Conservation (phyloP, 1,140 invertebrate genomes). For the Galendromus occidentalis region DNA sequence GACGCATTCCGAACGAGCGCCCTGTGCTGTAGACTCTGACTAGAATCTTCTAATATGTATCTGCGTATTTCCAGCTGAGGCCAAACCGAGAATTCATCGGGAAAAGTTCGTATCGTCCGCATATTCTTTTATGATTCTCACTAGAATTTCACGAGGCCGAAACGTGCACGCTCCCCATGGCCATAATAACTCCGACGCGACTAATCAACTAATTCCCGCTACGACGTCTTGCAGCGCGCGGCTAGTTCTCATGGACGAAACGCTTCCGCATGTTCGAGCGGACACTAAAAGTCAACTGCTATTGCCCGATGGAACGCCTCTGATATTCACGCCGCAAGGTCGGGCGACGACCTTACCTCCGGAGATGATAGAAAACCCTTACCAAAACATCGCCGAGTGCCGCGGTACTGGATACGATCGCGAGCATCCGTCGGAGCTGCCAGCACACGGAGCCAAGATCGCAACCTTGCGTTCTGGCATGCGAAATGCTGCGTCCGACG, state of each 20-base stretch:
- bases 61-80: not conserved
- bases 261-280: not conserved
- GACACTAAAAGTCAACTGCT: conserved; percentile 3
- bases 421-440: not conserved
- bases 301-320: not conserved
- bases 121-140: no score
- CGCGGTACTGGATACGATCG: not conserved
- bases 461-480: not conserved
- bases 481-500: not conserved
- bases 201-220: no score
- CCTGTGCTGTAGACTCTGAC: no score
- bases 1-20: no score
- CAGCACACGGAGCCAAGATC: conserved; percentile 7
- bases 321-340: not conserved
- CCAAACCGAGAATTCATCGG: not conserved
- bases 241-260: conserved; percentile 5
- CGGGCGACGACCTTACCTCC: not conserved
- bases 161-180: no score
- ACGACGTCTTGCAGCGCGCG: not conserved
- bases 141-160: no score
- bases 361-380: not conserved
- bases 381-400: not conserved
- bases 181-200: no score
- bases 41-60: no score
- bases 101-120: conserved; percentile 5